These are phyloP conservation scores for Anthrax anthrax DNA, from an alignment of 2,888 invertebrate species.

Conservation along the genomic window DNA sequence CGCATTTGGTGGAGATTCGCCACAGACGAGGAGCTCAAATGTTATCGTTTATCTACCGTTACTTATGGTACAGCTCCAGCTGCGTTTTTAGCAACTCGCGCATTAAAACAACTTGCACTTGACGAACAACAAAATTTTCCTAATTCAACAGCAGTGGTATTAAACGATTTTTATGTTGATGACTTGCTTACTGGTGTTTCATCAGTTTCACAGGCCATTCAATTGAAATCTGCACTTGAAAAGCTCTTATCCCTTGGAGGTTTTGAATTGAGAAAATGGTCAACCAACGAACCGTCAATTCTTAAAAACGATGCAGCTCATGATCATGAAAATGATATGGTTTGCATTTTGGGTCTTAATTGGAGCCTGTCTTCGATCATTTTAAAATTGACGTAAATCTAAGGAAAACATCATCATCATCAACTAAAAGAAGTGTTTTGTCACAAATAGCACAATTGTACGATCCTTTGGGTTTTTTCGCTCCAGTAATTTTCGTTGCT, in stretches of 20 bases:
- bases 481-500: neutral
- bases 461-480: slow-evolving; percentile 1
- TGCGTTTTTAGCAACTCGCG: neutral
- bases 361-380: slow-evolving; percentile 1
- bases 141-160: neutral
- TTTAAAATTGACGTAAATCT: too few species aligned
- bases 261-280: slow-evolving; percentile 4
- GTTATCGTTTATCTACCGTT: neutral
- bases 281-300: too few species aligned
- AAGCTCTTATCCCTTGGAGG: neutral
- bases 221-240: neutral
- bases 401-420: too few species aligned
- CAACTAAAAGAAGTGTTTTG: neutral
- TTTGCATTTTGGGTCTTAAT: neutral
- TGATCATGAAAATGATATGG: neutral
- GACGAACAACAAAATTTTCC: slow-evolving; percentile 2
- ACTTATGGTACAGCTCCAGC: slow-evolving; percentile 1
- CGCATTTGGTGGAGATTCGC: slow-evolving; percentile 1
- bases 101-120: neutral
- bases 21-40: neutral
- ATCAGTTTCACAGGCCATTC: neutral
- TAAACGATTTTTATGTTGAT: slow-evolving; percentile 6
- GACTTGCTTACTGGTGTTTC: slow-evolving; percentile 2
- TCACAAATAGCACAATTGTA: neutral
- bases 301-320: neutral